Evolutionary conservation across 2,888 invertebrate genomes (phyloP), one percentile per base, ranked within the genome.

Genomic region (Metalampra italica): DNA sequence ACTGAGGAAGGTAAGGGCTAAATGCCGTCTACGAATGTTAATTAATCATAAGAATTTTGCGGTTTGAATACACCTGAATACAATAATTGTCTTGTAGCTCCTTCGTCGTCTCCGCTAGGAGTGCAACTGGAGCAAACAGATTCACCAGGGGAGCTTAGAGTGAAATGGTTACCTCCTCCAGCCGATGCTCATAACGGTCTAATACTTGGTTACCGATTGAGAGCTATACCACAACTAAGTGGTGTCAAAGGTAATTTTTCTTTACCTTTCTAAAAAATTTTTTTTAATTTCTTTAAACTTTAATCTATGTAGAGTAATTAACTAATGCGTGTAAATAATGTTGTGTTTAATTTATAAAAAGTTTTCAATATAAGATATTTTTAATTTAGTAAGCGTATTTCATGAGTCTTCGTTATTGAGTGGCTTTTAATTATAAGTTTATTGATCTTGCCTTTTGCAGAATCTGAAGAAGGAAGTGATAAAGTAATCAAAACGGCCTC

Each of bases 131-230:
- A 89, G 55, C 84, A 82, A 47, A 89, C 90, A 0, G 82, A 84
- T 0, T 69, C 75, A 0, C 89, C 90, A 0, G 90, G 90, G 39
- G 90, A 90, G 51, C 68, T 90, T 0, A 62, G 73, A 51, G 84
- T 86, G 0, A 71, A 78, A 53, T 90, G 90, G 90, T 56, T 89
- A 0, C 89, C 90, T 1, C 90, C 90, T 1, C 85, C 89, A 0
- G 75, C 79, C 0, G 90, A 90, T 29, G 60, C 83, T 0, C 84
- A 88, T 43, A 85, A 90, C n/a, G 90, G 90, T 7, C 62, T 85
- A 4, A 80, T 90, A 7, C 57, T 90, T 3, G 90, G 90, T 0
- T 90, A 90, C 48, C 60, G 80, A 22, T 50, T 90, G 32, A 73
- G 75, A 46, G 84, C 85, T 29, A 73, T 88, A 0, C 90, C 90